phyloP scores from a whole-genome alignment of 2,888 invertebrate species.

The Hyles lineata region DNA sequence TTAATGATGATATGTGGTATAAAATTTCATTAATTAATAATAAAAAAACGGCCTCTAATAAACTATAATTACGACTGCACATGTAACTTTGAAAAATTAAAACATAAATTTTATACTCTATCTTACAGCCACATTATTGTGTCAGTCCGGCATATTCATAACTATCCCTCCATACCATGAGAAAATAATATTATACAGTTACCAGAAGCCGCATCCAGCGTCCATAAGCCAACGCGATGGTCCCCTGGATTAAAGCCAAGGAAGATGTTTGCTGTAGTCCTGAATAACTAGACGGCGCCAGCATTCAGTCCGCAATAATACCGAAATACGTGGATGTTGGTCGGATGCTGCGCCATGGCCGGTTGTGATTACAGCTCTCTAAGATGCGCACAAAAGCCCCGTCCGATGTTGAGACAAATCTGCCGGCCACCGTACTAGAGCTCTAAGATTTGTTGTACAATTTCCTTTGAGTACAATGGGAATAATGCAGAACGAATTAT shows the following conservation, averaged over 20 bases:
- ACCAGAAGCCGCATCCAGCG: slow-evolving; percentile 45
- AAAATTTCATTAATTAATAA: too few species aligned
- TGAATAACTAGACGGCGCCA: slow-evolving; percentile 71
- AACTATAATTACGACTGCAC: too few species aligned
- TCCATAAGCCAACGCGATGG: slow-evolving; percentile 46
- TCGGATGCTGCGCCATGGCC: slow-evolving; percentile 30
- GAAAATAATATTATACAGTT: not conserved
- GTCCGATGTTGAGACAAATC: slow-evolving; percentile 38
- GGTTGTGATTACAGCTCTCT: slow-evolving; percentile 49
- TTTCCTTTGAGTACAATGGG: slow-evolving; percentile 15
- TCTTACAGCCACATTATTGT: too few species aligned
- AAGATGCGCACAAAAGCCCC: slow-evolving; percentile 41
- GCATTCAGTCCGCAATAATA: slow-evolving; percentile 67
- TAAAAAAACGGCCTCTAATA: too few species aligned
- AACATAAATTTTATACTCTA: too few species aligned
- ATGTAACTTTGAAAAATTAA: too few species aligned
- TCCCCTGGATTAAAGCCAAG: slow-evolving; percentile 79
- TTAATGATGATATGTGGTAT: too few species aligned
- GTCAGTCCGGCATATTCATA: too few species aligned
- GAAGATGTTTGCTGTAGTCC: slow-evolving; percentile 78
- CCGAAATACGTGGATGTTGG: slow-evolving; percentile 56
- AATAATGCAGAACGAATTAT: not conserved
- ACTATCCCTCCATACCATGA: too few species aligned
- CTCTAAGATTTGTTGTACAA: slow-evolving; percentile 35
- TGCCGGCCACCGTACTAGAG: slow-evolving; percentile 31